Base-by-base conservation (phyloP, 2,888 invertebrate species). In the Argyresthia goedartella region DNA sequence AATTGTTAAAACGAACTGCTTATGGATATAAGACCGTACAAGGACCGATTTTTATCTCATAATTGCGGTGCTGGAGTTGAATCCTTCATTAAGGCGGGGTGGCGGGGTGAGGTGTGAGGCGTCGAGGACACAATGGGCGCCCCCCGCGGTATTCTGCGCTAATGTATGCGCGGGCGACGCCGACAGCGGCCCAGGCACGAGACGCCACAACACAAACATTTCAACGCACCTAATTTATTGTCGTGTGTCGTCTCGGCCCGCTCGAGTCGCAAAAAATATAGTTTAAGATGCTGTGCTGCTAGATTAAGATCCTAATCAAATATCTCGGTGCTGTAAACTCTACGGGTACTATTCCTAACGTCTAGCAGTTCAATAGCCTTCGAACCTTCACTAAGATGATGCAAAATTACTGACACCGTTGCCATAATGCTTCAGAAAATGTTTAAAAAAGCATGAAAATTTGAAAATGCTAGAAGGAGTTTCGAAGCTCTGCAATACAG, bases 151-250 rank as follows among this genome's bases (percentile, higher is more conserved):
- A 56, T 55, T 56, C 55, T 76, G 74, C 76, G 78, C 67, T 81
- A 82, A 80, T 80, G 73, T 81, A 81, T 81, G 80, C 81, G 70
- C 72, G 68, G 60, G 25, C 25, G 25, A 25, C 25, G 25, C 25
- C 25, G 70, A 71, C 77, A 66, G 69, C 75, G 71, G 67, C 71
- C 67, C 58, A 63, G 53, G 43, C 68, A 58, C 63, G 55, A 36
- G 66, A 71, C 73, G 73, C 69, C 69, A 78, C 76, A 80, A 81
- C 81, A 81, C 81, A 81, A 82, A 84, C 81, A 81, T 80, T 81
- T 84, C 82, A 82, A 81, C 81, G 81, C 81, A 77, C 74, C 76
- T 80, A 80, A 81, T 82, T 81, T 82, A 82, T 81, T 66, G 76
- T 77, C 73, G 66, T 76, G 74, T 50, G 50, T 50, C 53, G 50